Evolutionary conservation across 1,140 invertebrate species (phyloP).

Genomic region (Saccostrea echinata): DNA sequence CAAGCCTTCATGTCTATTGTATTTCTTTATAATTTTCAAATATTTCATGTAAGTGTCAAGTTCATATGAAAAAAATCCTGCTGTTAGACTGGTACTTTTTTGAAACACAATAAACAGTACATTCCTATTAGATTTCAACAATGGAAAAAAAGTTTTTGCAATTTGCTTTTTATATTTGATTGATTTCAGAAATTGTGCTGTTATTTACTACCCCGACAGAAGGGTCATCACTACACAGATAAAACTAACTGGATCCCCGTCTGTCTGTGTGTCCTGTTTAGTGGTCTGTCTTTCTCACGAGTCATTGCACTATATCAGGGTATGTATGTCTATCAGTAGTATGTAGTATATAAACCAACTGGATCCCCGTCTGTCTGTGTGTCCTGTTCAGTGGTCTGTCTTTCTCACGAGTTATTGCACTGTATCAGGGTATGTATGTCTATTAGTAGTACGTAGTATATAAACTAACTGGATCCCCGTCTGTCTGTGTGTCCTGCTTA

Average conservation of each 20-base stretch:
- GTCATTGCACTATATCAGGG: constrained; percentile 78
- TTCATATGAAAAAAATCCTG: too few relatives aligned
- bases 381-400: constrained; percentile 83
- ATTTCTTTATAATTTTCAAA: too few relatives aligned
- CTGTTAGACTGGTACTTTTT: too few relatives aligned
- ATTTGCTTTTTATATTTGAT: not conserved
- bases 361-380: constrained; percentile 85
- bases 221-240: constrained; percentile 85
- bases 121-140: too few relatives aligned
- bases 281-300: constrained; percentile 82
- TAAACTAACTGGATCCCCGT: constrained; percentile 87
- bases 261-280: constrained; percentile 83
- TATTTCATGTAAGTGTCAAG: too few relatives aligned
- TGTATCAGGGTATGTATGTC: constrained; percentile 70
- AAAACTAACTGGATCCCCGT: constrained; percentile 88
- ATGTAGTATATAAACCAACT: constrained; percentile 82
- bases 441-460: not conserved
- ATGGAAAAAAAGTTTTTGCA: not conserved
- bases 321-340: not conserved
- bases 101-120: too few relatives aligned
- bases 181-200: constrained; percentile 83
- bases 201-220: constrained; percentile 82
- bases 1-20: too few relatives aligned
- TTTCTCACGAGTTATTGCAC: constrained; percentile 80
- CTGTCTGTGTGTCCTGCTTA: constrained; percentile 83